Conservation (phyloP, 2,113 vertebrate species). For the Heterocephalus glaber region DNA sequence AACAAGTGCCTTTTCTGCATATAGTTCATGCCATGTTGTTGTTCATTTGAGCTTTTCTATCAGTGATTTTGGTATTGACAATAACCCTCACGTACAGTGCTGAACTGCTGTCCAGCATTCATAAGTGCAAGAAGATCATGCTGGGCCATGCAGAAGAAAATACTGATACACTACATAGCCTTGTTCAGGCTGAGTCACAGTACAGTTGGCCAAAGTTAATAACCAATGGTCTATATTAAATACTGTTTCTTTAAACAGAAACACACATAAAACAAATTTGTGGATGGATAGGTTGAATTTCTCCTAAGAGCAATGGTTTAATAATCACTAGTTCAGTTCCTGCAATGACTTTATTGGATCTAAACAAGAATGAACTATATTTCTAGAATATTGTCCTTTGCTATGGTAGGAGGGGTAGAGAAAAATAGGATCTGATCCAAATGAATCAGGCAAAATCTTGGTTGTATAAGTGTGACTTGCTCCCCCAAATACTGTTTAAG, state of each 20-base stretch:
- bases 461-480: background rate
- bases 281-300: background rate
- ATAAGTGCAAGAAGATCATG: background rate
- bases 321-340: background rate
- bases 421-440: background rate
- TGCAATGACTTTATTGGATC: background rate
- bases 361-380: background rate
- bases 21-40: no score
- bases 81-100: background rate
- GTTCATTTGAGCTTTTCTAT: background rate
- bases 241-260: background rate
- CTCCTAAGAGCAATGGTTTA: background rate
- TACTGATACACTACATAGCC: background rate
- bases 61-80: background rate
- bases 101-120: background rate
- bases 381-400: background rate
- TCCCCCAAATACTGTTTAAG: background rate
- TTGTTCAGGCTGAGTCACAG: background rate
- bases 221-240: background rate
- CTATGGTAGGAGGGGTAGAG: background rate
- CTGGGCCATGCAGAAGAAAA: background rate
- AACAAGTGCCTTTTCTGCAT: background rate
- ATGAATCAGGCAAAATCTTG: background rate
- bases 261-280: background rate
- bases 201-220: background rate